phyloP scores from a whole-genome alignment of 2,113 vertebrate species.

The Ifrita kowaldi region DNA sequence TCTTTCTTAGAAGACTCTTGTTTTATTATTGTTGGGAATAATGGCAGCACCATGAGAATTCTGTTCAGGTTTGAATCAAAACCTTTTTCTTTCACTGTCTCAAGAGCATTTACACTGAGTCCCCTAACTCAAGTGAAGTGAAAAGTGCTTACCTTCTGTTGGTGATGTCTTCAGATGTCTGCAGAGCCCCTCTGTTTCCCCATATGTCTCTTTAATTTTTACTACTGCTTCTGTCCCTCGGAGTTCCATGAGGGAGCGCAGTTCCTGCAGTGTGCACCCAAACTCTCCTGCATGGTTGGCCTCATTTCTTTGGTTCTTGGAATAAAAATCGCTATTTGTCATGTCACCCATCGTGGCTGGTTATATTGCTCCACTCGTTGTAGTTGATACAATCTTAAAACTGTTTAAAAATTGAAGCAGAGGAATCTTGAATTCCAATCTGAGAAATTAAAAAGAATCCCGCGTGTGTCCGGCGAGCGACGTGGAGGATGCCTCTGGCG shows the following conservation, averaged over 20 bases:
- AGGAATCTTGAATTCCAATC: slow-evolving; percentile 26
- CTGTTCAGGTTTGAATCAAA: neutral
- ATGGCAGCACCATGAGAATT: neutral
- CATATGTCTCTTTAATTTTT: slow-evolving; percentile 95
- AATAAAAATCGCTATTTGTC: slow-evolving; percentile 98
- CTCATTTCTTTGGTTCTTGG: slow-evolving; percentile 99
- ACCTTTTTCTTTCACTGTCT: neutral
- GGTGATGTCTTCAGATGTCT: slow-evolving; percentile 91
- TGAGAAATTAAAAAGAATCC: slow-evolving; percentile 36
- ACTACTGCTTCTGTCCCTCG: slow-evolving; percentile 93
- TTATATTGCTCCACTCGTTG: slow-evolving; percentile 50
- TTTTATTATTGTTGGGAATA: neutral
- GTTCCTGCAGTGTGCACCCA: slow-evolving; percentile 90
- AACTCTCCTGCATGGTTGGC: slow-evolving; percentile 87
- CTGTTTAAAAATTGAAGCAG: slow-evolving; percentile 45
- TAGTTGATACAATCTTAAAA: slow-evolving; percentile 43
- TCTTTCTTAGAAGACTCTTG: neutral
- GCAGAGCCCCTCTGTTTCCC: slow-evolving; percentile 91
- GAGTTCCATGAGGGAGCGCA: slow-evolving; percentile 97
- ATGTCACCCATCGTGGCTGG: slow-evolving; percentile 92
- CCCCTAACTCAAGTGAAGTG: neutral
- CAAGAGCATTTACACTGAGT: neutral
- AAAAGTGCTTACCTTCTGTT: slow-evolving; percentile 83
- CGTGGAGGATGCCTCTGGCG: slow-evolving; percentile 1
- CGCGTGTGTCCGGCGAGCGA: slow-evolving; percentile 15